Conservation (phyloP, 2,888 invertebrate genomes). For the Tortrix viridana region DNA sequence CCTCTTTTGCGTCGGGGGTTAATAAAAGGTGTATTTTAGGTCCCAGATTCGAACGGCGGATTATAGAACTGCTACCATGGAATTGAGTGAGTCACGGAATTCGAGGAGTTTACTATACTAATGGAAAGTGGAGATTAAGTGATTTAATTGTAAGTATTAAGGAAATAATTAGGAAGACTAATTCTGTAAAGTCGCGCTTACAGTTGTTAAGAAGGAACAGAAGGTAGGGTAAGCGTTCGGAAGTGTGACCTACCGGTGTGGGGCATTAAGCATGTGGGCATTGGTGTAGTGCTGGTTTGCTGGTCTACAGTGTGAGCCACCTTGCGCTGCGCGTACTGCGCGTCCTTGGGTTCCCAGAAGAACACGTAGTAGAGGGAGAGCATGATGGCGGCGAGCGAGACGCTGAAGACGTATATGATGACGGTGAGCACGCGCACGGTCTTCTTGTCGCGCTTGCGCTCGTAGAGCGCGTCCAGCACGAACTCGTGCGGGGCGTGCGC, state of each 20-base stretch:
- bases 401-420: conserved; percentile 96
- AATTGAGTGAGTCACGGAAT: no score
- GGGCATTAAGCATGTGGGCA: conserved; percentile 83
- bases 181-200: conserved; percentile 41
- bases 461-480: conserved; percentile 89
- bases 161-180: conserved; percentile 14
- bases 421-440: conserved; percentile 96
- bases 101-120: no score
- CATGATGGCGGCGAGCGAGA: conserved; percentile 96
- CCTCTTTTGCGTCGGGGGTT: no score
- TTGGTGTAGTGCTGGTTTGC: conserved; percentile 81
- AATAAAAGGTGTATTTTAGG: no score
- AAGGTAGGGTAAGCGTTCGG: conserved; percentile 63
- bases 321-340: conserved; percentile 80
- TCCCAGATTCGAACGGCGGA: no score
- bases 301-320: conserved; percentile 79
- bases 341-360: conserved; percentile 93
- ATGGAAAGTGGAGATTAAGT: conserved; percentile 18
- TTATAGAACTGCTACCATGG: no score
- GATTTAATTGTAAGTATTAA: conserved; percentile 8
- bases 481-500: conserved; percentile 79
- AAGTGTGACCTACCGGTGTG: conserved; percentile 81
- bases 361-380: conserved; percentile 97
- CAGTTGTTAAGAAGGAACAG: conserved; percentile 36
- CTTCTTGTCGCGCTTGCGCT: conserved; percentile 94